Evolutionary conservation across 2,888 invertebrate genomes (phyloP), one percentile per base, ranked within the genome.

Genomic region (Phasia obesa): DNA sequence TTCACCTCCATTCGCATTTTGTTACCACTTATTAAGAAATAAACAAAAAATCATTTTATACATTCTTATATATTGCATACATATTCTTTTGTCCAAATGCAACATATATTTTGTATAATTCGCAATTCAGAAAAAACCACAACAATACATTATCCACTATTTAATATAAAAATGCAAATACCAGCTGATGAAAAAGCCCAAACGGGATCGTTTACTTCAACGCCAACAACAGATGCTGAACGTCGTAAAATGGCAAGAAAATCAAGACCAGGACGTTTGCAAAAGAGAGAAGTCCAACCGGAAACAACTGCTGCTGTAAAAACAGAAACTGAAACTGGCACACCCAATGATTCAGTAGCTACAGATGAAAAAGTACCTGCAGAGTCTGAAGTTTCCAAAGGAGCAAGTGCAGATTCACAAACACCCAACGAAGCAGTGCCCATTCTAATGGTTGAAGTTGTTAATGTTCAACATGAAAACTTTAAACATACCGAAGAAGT

Each of bases 401-500:
- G 17, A 1, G 21, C 69, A 21, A 38, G 13, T 5, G 81, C 64
- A 27, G 76, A 53, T 44, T 4, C 35, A 25, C 70, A 84, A 47
- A 42, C 19, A 2, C 15, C 75, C 19, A 17, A 13, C 0, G 60
- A 74, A 1, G 4, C 78, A 9, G 93, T 93, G 85, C 93, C 93
- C 15, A 93, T 98, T 19, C 91, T 98, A 82, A 97, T 99, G 96
- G 98, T 96, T 0, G 97, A 98, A 92, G 97, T 98, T 23, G 98
- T 98, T 90, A 99, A 99, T 92, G 91, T 98, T 69, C 93, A 94
- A 74, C 97, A 98, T 87, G 95, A 97, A 84, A 95, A 96, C 86
- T 99, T 97, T 90, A 93, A 95, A 85, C 96, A 96, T 90, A 98
- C 96, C 0, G 98, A 98, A 89, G 99, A 99, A 93, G 96, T 99